Conservation (phyloP, 2,888 invertebrate genomes). For the Pandemis corylana region DNA sequence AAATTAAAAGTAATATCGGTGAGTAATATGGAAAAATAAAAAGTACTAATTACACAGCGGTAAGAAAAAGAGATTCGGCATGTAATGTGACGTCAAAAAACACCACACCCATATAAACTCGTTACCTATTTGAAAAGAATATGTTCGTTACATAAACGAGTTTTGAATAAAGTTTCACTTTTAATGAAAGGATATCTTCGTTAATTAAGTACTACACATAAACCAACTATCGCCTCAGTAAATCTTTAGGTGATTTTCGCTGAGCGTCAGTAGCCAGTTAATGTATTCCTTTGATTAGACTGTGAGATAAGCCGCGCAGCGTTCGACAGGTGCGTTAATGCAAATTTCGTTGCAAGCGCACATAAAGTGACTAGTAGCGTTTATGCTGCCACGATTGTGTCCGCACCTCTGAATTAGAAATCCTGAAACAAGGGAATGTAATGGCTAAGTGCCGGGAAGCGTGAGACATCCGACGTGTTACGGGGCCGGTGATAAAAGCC, state of each 20-base stretch:
- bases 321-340: constrained; percentile 69
- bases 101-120: no score
- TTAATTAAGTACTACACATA: not conserved
- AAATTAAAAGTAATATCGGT: no score
- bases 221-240: constrained; percentile 18
- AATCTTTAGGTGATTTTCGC: constrained; percentile 54
- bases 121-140: no score
- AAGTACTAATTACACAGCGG: no score
- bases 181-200: not conserved
- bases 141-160: no score
- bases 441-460: constrained; percentile 33
- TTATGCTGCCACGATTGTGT: constrained; percentile 56
- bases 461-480: constrained; percentile 21
- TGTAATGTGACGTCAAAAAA: no score
- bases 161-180: not conserved
- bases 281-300: constrained; percentile 61
- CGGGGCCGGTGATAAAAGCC: constrained; percentile 18
- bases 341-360: constrained; percentile 54
- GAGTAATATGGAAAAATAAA: no score
- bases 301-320: constrained; percentile 59
- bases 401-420: constrained; percentile 53
- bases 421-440: constrained; percentile 30
- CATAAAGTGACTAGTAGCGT: constrained; percentile 48
- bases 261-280: constrained; percentile 54
- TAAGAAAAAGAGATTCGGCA: no score